Conservation (phyloP, 1,140 invertebrate genomes). For the Procambarus virginalis region DNA sequence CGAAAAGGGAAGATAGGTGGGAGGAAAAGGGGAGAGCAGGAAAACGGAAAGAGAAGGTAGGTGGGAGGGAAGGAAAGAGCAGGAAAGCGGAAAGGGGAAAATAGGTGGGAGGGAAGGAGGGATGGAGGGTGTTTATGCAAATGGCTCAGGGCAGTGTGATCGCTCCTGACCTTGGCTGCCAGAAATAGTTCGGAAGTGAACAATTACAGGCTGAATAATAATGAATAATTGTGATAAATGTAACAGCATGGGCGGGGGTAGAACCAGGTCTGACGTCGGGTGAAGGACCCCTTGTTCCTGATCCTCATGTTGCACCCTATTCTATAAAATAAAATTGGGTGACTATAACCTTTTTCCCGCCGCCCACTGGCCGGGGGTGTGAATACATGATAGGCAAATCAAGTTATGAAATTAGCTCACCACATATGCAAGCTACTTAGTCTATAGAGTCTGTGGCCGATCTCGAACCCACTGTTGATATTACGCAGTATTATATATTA, state of each 20-base stretch:
- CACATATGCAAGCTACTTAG: no score
- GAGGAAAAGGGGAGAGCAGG: not conserved
- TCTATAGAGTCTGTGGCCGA: no score
- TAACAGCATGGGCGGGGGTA: not conserved
- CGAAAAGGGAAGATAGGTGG: not conserved
- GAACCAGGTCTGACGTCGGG: not conserved
- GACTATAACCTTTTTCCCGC: no score
- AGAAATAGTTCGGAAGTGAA: constrained; percentile 37
- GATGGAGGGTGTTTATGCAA: constrained; percentile 21
- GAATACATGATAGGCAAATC: no score
- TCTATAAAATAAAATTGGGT: no score
- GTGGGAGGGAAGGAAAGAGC: constrained; percentile 19
- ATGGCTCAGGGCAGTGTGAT: constrained; percentile 6
- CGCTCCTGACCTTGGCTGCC: not conserved
- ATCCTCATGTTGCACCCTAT: no score
- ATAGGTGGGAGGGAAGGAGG: not conserved
- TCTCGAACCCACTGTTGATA: no score
- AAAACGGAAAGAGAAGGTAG: not conserved
- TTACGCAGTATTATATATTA: no score
- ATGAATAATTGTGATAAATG: constrained; percentile 38
- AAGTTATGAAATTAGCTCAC: no score
- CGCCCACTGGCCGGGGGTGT: no score
- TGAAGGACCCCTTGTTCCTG: not conserved
- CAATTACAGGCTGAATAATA: constrained; percentile 28
- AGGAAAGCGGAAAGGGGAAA: not conserved